A percentile compares a stretch with the other conserved stretches of the same genome.
These are phyloP conservation scores for Ophonus ardosiacus DNA, from an alignment of 2,888 invertebrate genomes.

Conservation along the genomic window DNA sequence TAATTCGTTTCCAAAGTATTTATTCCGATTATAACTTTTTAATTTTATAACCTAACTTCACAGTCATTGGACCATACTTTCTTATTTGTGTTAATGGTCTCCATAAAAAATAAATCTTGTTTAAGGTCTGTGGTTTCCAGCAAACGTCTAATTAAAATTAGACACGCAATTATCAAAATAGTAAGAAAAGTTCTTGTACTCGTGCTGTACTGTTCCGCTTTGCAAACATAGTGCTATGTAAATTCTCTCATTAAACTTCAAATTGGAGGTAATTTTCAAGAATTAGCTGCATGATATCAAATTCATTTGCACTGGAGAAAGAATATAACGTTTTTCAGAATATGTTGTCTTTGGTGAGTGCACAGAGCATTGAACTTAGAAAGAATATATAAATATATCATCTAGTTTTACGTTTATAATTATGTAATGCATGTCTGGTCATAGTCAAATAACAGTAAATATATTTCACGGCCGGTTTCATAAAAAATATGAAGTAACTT, in stretches of 20 bases:
- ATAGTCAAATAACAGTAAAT: no score
- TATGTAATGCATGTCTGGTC: no score
- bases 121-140: background rate
- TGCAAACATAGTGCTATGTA: slow-evolving; percentile 36
- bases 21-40: no score
- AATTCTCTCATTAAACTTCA: slow-evolving; percentile 51
- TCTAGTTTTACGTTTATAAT: no score
- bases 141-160: slow-evolving; percentile 23
- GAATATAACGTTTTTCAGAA: slow-evolving; percentile 15
- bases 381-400: no score
- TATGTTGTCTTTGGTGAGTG: background rate
- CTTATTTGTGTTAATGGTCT: no score
- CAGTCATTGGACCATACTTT: no score
- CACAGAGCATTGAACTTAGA: background rate
- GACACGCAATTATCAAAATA: slow-evolving; percentile 38
- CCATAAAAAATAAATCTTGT: no score
- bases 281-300: slow-evolving; percentile 43
- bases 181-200: background rate
- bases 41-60: no score
- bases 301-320: slow-evolving; percentile 27
- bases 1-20: no score
- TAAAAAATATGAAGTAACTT: no score
- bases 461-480: no score
- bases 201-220: slow-evolving; percentile 14
- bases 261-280: slow-evolving; percentile 31